phyloP scores from a whole-genome alignment of 2,113 vertebrate species.

The pig (Sus scrofa) region DNA sequence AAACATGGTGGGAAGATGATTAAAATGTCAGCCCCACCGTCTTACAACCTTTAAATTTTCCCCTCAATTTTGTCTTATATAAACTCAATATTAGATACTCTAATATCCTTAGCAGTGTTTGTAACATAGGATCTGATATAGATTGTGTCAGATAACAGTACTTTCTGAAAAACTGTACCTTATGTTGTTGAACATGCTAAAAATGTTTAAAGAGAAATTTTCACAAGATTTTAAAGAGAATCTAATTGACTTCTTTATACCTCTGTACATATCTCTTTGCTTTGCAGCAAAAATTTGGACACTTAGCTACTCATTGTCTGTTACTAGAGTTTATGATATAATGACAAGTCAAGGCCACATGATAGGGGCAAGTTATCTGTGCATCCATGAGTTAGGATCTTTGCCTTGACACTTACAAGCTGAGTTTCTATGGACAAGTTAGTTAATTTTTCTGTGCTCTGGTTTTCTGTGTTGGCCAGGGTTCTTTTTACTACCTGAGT shows the following conservation, averaged over 20 bases:
- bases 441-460: neutral
- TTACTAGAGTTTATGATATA: neutral
- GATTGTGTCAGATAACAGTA: neutral
- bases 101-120: neutral
- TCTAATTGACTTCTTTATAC: neutral
- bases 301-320: neutral
- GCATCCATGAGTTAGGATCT: neutral
- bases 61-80: neutral
- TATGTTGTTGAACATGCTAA: neutral
- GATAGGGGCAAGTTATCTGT: neutral
- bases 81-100: neutral
- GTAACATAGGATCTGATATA: neutral
- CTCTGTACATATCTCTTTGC: slow-evolving; percentile 29
- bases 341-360: neutral
- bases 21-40: neutral
- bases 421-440: neutral
- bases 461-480: neutral
- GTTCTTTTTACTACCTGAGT: neutral
- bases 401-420: neutral
- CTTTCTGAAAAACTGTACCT: slow-evolving; percentile 19
- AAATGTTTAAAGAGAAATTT: slow-evolving; percentile 6
- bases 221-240: slow-evolving; percentile 13
- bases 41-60: neutral
- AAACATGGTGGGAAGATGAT: neutral
- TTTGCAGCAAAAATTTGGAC: neutral